phyloP scores from a whole-genome alignment of 2,113 vertebrate species.

The Apaloderma vittatum region DNA sequence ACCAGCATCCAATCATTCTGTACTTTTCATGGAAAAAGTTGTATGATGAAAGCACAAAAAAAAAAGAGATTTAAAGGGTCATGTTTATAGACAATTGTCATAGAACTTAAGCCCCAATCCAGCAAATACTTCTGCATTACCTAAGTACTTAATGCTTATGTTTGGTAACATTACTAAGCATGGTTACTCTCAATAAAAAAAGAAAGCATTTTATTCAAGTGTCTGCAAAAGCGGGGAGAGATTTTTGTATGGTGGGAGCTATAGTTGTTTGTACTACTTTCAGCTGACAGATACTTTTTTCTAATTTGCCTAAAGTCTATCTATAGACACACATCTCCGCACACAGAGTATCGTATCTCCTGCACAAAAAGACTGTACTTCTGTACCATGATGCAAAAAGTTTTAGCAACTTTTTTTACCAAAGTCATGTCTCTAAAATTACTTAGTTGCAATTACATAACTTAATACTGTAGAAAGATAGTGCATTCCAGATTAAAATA shows the following conservation, averaged over 20 bases:
- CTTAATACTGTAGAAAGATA: background rate
- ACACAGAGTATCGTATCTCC: background rate
- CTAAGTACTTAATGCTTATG: background rate
- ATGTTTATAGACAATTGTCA: background rate
- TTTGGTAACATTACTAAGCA: background rate
- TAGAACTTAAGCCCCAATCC: background rate
- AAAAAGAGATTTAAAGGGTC: background rate
- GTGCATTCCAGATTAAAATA: background rate
- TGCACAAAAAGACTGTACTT: background rate
- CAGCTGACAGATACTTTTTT: background rate
- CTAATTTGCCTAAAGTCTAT: background rate
- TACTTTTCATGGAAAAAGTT: background rate
- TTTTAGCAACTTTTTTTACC: background rate
- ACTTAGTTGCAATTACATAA: background rate
- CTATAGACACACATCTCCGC: background rate
- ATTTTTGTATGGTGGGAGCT: background rate
- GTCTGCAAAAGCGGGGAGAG: background rate
- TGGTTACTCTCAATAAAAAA: background rate
- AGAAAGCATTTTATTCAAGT: background rate
- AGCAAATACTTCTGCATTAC: background rate
- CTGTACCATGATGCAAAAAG: background rate
- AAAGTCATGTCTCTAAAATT: background rate
- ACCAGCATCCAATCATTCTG: background rate
- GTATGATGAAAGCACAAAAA: background rate
- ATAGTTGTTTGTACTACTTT: background rate